Evolutionary conservation across 2,888 invertebrate species (phyloP), one percentile per base, ranked within the genome.

Genomic region (Troides aeacus): DNA sequence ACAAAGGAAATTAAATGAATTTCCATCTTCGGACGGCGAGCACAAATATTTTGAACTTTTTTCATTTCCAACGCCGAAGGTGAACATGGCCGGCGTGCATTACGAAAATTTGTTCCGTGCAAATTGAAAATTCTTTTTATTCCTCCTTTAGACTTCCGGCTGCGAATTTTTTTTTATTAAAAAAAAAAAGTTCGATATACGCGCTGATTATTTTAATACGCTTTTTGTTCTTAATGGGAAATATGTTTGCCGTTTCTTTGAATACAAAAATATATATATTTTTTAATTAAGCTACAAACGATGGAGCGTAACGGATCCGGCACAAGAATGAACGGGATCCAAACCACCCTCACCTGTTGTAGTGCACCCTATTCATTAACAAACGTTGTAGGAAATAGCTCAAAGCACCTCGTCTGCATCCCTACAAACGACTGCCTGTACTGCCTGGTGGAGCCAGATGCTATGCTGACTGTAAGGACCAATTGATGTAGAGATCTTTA

Each of bases 61-160:
- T 67, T 62, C 62, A 61, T 62, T 67, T 62, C 36, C 21, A 62
- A 17, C 62, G 62, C 56, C 60, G 36, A 59, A 68, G 53, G 62
- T 56, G 62, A 66, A 66, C 62, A 57, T 61, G 67, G 62, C 42
- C 24, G 62, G 46, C 59, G 67, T 62, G 67, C 42, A 62, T 67
- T 67, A 67, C 67, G 62, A 57, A 67, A 67, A 68, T 68, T 50
- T 68, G 60, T 64, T 69, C 60, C 39, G 67, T 46, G 46, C 56
- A 69, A 69, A 69, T 69, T 69, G 69, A 61, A 65, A 65, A 65
- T 62, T 56, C 57, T 69, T 69, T 60, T 46, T 69, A 57, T 60
- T 64, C 21, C 53, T 64, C 12, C 46, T 61, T 64, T 53, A 23
- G 56, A 53, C 61, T 63, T 63, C 7, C 21, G 50, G 3, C 30